phyloP scores from a whole-genome alignment of 2,888 invertebrate species.

The Marronus borbonicus region DNA sequence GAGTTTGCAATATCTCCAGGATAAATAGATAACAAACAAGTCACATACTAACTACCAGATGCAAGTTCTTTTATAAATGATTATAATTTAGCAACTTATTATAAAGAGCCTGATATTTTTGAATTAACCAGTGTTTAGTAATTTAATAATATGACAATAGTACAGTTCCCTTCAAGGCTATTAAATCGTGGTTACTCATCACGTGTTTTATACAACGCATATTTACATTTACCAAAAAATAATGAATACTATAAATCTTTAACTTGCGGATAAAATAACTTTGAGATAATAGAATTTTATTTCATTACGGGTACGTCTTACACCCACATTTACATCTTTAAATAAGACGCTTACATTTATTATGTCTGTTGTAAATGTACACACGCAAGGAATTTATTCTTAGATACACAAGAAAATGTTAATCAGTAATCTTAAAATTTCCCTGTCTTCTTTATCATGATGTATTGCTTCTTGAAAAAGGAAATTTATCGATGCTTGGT shows the following conservation, averaged over 20 bases:
- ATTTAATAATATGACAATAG: no score
- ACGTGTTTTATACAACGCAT: no score
- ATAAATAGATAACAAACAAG: no score
- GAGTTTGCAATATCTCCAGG: no score
- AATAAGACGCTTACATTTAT: conserved; percentile 28
- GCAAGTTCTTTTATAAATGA: no score
- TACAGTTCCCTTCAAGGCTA: no score
- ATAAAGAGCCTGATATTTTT: no score
- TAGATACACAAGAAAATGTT: conserved; percentile 33
- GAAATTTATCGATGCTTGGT: not conserved
- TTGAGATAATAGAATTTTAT: conserved; percentile 24
- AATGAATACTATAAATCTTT: conserved; percentile 16
- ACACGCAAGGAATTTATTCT: conserved; percentile 27
- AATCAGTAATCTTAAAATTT: conserved; percentile 24
- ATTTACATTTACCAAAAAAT: not conserved
- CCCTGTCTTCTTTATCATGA: conserved; percentile 33
- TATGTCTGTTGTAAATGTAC: not conserved
- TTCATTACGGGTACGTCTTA: conserved; percentile 1
- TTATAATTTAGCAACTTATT: no score
- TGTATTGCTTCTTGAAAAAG: conserved; percentile 12
- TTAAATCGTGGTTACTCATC: no score
- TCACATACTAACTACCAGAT: no score
- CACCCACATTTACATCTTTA: conserved; percentile 19
- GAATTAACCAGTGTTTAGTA: no score
- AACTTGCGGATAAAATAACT: conserved; percentile 13